Evolutionary conservation across 1,140 invertebrate genomes (phyloP).

Genomic region (Bombus cullumanus): DNA sequence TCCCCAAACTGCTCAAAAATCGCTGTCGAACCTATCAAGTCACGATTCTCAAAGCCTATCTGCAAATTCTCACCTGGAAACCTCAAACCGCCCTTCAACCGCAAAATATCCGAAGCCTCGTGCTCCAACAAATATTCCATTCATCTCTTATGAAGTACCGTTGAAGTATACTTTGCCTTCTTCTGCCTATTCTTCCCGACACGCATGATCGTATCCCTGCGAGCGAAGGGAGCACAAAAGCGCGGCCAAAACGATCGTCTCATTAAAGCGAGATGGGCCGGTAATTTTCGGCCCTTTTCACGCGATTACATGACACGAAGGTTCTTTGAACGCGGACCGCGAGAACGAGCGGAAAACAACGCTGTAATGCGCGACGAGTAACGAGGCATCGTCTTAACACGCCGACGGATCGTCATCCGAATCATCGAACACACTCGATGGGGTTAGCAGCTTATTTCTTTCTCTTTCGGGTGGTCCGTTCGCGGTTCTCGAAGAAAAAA

Average conservation of each 20-base stretch:
- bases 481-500: neutral
- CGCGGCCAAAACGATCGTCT: neutral
- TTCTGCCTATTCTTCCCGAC: neutral
- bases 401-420: neutral
- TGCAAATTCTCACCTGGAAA: neutral
- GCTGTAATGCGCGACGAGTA: neutral
- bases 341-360: neutral
- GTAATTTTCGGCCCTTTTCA: neutral
- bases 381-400: neutral
- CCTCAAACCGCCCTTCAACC: neutral
- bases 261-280: neutral
- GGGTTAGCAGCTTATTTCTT: neutral
- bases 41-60: too few relatives aligned
- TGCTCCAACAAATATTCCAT: neutral
- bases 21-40: too few relatives aligned
- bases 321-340: neutral
- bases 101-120: neutral
- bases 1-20: too few relatives aligned
- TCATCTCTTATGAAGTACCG: neutral
- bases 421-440: neutral
- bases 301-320: neutral
- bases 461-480: slow-evolving; percentile 18
- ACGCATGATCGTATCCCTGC: neutral
- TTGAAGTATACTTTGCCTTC: neutral
- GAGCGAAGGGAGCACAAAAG: neutral